These are phyloP conservation scores for Limnephilus auricula DNA, from an alignment of 2,888 invertebrate genomes.

Conservation along the genomic window DNA sequence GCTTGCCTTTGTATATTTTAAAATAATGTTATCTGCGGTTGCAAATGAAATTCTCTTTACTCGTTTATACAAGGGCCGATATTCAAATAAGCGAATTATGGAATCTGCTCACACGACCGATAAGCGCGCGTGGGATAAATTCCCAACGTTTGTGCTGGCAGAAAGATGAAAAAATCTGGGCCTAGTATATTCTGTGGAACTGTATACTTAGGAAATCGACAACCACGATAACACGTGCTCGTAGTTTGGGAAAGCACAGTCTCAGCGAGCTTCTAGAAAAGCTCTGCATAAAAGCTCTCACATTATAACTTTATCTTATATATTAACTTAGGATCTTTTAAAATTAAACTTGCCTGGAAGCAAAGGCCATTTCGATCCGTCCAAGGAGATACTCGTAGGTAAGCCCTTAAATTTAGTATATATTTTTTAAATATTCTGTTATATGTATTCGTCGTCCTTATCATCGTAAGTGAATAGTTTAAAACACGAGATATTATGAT, in stretches of 20 bases:
- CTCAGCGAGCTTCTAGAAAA: neutral
- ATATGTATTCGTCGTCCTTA: neutral
- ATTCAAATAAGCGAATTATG: constrained; percentile 35
- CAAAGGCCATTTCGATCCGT: neutral
- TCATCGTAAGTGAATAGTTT: neutral
- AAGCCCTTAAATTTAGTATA: too few species aligned
- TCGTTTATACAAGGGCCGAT: constrained; percentile 13
- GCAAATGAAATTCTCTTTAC: constrained; percentile 15
- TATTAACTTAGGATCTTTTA: neutral
- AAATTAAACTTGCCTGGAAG: neutral
- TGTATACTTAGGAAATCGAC: neutral
- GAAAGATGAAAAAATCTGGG: neutral
- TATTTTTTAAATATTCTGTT: too few species aligned
- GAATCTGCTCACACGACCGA: constrained; percentile 32
- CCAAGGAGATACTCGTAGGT: neutral
- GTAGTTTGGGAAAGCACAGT: neutral
- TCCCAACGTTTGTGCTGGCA: neutral
- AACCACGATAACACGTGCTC: constrained; percentile 6
- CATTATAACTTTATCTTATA: neutral
- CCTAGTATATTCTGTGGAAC: neutral
- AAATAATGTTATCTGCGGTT: constrained; percentile 1
- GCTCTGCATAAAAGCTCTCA: neutral
- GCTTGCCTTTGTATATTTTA: neutral
- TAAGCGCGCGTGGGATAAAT: constrained; percentile 14
- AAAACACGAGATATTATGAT: neutral